These are phyloP conservation scores for Peromyscus attwateri DNA, from an alignment of 2,797 vertebrate genomes.

Conservation along the genomic window DNA sequence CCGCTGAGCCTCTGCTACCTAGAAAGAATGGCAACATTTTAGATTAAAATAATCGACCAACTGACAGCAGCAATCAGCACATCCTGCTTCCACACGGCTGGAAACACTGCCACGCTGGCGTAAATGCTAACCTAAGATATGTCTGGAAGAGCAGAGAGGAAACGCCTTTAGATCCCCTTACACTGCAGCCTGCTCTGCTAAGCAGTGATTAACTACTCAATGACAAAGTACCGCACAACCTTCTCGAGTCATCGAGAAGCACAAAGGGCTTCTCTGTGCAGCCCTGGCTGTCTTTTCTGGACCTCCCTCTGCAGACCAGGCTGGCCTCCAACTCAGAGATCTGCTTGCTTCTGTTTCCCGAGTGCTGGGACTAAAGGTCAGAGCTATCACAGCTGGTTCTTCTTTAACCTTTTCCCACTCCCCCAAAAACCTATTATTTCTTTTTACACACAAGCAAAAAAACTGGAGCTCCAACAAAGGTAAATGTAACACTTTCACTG, in stretches of 20 bases:
- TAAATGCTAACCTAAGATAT: conserved; percentile 35
- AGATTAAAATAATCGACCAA: conserved; percentile 61
- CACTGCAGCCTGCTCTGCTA: conserved; percentile 16
- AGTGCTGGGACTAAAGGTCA: background rate
- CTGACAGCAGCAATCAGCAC: conserved; percentile 47
- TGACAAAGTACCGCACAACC: conserved; percentile 26
- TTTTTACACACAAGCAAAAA: background rate
- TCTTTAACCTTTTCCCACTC: background rate
- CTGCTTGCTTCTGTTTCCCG: background rate
- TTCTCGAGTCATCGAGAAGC: background rate
- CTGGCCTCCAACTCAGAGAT: background rate
- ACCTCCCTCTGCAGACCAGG: background rate
- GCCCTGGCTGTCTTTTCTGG: background rate
- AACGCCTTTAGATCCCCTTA: background rate
- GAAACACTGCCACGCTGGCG: background rate
- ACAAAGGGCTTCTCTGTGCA: background rate
- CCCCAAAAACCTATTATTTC: too few relatives aligned
- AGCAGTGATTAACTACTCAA: conserved; percentile 33
- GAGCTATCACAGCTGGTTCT: background rate
- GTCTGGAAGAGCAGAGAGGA: background rate
- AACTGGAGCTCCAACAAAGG: conserved; percentile 34
- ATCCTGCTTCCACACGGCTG: background rate
- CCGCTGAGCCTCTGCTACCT: conserved; percentile 99
- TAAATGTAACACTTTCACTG: conserved; percentile 1
- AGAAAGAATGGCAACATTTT: conserved; percentile 67